Evolutionary conservation across 30 jellyfish, hydroid and myxozoan species (phyloP).

Genomic region (Clytia hemisphaerica): DNA sequence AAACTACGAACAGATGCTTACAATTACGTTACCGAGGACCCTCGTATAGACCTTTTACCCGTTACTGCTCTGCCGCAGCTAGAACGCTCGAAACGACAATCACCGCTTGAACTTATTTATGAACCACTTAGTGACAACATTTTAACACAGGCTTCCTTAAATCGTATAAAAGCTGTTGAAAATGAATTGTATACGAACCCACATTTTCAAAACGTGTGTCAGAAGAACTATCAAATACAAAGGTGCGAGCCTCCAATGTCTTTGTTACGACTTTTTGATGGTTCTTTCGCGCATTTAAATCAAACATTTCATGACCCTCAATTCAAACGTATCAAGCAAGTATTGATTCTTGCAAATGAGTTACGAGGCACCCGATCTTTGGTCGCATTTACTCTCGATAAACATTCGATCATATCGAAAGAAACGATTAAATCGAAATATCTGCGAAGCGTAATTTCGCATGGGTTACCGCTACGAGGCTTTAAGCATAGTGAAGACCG

Average conservation of each 20-base stretch:
- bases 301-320: slow-evolving; percentile 57
- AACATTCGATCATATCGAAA: slow-evolving; percentile 20
- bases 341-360: slow-evolving; percentile 46
- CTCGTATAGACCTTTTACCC: slow-evolving; percentile 81
- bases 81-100: slow-evolving; percentile 58
- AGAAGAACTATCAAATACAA: slow-evolving; percentile 18
- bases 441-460: slow-evolving; percentile 55
- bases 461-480: slow-evolving; percentile 82
- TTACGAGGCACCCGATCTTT: slow-evolving; percentile 54
- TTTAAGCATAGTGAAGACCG: slow-evolving; percentile 67
- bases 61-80: slow-evolving; percentile 66
- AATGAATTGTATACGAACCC: slow-evolving; percentile 36
- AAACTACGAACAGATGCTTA: slow-evolving; percentile 92
- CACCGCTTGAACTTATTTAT: slow-evolving; percentile 74
- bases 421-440: slow-evolving; percentile 33
- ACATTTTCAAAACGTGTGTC: slow-evolving; percentile 42
- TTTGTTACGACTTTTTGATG: slow-evolving; percentile 71
- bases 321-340: slow-evolving; percentile 25
- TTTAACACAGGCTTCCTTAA: slow-evolving; percentile 35
- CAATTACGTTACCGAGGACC: slow-evolving; percentile 69
- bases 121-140: slow-evolving; percentile 6
- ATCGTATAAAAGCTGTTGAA: slow-evolving; percentile 41
- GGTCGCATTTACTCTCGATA: slow-evolving; percentile 72
- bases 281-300: slow-evolving; percentile 42
- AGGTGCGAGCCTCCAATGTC: slow-evolving; percentile 53